Base-by-base conservation (phyloP, 2,113 vertebrate genomes). In the Pungitius pungitius region DNA sequence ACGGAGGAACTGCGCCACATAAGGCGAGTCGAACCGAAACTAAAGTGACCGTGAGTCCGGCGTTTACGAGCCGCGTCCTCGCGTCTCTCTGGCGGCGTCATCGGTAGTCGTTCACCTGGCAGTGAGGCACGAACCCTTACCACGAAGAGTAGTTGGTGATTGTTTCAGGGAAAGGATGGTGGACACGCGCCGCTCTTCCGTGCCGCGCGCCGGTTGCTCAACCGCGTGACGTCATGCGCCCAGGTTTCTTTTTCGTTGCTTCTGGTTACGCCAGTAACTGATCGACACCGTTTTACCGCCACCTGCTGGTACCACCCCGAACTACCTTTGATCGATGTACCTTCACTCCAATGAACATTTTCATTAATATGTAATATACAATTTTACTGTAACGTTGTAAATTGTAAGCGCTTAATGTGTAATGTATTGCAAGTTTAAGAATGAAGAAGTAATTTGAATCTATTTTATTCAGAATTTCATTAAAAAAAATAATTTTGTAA, bases 151-250 rank as follows among this genome's bases (percentile, higher is more conserved):
- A 54, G 22, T 55, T 9, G 52, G 22, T 18, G 27, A 4, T 66
- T 65, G 4, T 35, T 64, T 27, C 43, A 6, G 1, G 4, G 6
- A 37, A 56, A 33, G 7, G 14, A 18, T 8, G 1, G 15, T 0
- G 13, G 51, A 66, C 49, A 71, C 79, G 57, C 78, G 49, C 77
- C n/a, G 51, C 9, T 81, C n/a, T 68, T 75, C 69, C 59, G 51
- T 20, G 8, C 63, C 1, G 63, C 78, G 74, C 85, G 86, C 90
- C 85, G 84, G 82, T 84, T 66, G 55, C 70, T 56, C 15, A 72
- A 81, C 1, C 1, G 1, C 18, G 27, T 88, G 82, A 90, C 78
- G 84, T 90, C 85, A 86, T 24, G 11, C 24, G 4, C 11, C 0
- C 1, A 7, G 39, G 12, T 60, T 73, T 75, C 40, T 47, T 78